A percentile compares a stretch with the other conserved stretches of the same genome.
Evolutionary conservation across 2,113 vertebrate species (phyloP).

Genomic region (Bufo bufo): DNA sequence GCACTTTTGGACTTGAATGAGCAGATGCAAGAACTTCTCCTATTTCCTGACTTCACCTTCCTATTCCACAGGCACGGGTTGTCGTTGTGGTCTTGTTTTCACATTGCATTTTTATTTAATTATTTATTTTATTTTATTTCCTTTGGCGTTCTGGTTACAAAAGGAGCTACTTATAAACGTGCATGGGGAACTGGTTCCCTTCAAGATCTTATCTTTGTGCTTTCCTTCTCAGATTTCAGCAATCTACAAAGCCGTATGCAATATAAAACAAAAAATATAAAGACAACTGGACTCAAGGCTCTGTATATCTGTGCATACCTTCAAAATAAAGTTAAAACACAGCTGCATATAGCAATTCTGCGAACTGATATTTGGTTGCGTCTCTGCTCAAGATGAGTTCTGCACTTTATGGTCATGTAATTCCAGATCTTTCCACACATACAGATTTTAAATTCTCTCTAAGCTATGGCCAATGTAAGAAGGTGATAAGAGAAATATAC

Average conservation of each 20-base stretch:
- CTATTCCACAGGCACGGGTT: constrained; percentile 66
- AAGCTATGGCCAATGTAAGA: not conserved
- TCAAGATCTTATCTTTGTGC: constrained; percentile 75
- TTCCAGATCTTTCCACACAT: not conserved
- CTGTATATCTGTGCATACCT: constrained; percentile 80
- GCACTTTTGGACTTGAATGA: constrained; percentile 98
- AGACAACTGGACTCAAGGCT: constrained; percentile 74
- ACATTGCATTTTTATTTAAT: constrained; percentile 66
- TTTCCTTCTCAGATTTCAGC: constrained; percentile 73
- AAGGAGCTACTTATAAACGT: constrained; percentile 61
- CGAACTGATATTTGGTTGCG: not conserved
- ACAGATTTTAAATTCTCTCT: not conserved
- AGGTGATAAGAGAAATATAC: not conserved
- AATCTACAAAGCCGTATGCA: constrained; percentile 82
- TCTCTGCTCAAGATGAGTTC: constrained; percentile 11
- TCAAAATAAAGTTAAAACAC: constrained; percentile 62
- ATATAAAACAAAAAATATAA: constrained; percentile 67
- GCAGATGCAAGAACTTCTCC: constrained; percentile 61
- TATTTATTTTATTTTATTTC: constrained; percentile 63
- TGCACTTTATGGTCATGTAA: not conserved
- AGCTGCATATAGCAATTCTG: constrained; percentile 38
- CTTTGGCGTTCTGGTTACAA: constrained; percentile 60
- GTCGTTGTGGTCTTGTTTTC: constrained; percentile 71
- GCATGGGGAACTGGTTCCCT: constrained; percentile 80
- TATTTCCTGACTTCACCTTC: constrained; percentile 68